Conservation (phyloP, 2,797 vertebrate genomes). For the Eidolon dupreanum region DNA sequence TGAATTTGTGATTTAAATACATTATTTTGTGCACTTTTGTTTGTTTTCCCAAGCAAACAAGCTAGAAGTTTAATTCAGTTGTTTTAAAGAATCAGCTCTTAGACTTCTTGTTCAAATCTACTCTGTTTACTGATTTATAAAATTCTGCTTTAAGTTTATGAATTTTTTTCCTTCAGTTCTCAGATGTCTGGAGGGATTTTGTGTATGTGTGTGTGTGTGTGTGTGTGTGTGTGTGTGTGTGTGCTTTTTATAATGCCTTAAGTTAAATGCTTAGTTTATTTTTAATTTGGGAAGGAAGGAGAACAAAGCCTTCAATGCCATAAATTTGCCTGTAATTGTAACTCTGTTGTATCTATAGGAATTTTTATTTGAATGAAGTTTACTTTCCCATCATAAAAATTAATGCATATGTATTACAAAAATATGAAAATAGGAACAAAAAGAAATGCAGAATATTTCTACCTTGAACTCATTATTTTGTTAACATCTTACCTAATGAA, state of each 20-base stretch:
- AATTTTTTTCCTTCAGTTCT: not conserved
- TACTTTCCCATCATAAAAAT: slow-evolving; percentile 34
- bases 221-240: not conserved
- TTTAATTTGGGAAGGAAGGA: not conserved
- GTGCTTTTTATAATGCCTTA: slow-evolving; percentile 10
- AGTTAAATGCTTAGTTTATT: slow-evolving; percentile 37
- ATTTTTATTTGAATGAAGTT: slow-evolving; percentile 26
- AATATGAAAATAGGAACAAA: slow-evolving; percentile 12
- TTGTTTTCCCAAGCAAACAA: slow-evolving; percentile 20
- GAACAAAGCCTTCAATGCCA: slow-evolving; percentile 9
- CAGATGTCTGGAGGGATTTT: not conserved
- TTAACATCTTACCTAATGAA: slow-evolving; percentile 6
- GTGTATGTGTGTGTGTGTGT: not conserved
- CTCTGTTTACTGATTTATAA: slow-evolving; percentile 6
- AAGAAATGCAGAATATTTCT: not conserved
- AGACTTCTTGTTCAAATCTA: not conserved
- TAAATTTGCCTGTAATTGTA: slow-evolving; percentile 38
- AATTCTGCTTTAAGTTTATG: not conserved
- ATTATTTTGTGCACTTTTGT: slow-evolving; percentile 46
- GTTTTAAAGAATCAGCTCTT: slow-evolving; percentile 19
- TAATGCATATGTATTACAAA: slow-evolving; percentile 15
- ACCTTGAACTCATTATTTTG: not conserved
- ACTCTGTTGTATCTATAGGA: slow-evolving; percentile 1
- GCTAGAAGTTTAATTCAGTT: slow-evolving; percentile 11
- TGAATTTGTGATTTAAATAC: slow-evolving; percentile 39